phyloP scores from a whole-genome alignment of 2,113 vertebrate genomes.

The Entelurus aequoreus region DNA sequence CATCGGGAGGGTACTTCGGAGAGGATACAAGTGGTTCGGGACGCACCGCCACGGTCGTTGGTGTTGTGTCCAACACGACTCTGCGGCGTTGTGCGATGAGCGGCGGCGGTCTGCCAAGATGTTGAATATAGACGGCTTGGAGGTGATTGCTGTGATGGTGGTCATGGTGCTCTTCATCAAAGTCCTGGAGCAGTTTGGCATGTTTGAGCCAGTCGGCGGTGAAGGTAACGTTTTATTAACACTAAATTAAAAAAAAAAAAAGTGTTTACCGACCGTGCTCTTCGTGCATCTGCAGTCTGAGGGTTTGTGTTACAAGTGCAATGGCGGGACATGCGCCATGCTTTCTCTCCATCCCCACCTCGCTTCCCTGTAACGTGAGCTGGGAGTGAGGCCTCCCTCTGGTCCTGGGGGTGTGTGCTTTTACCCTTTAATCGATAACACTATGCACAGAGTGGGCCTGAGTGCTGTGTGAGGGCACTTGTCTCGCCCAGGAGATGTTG shows the following conservation, averaged over 20 bases:
- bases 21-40: conserved; percentile 8
- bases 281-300: conserved; percentile 22
- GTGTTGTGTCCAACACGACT: conserved; percentile 9
- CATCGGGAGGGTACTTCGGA: conserved; percentile 1
- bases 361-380: conserved; percentile 60
- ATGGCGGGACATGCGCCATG: conserved; percentile 38
- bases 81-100: conserved; percentile 49
- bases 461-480: conserved; percentile 56
- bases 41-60: neutral
- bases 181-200: conserved; percentile 95
- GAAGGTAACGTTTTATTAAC: conserved; percentile 76
- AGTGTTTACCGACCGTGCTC: neutral
- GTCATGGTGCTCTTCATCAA: conserved; percentile 97
- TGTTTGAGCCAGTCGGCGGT: conserved; percentile 92
- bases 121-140: conserved; percentile 94
- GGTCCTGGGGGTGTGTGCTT: conserved; percentile 57
- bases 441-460: conserved; percentile 62
- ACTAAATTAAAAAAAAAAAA: neutral
- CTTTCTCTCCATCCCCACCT: conserved; percentile 11
- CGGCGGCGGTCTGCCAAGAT: conserved; percentile 52
- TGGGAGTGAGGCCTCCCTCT: conserved; percentile 46
- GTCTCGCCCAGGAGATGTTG: conserved; percentile 52
- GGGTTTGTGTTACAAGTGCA: conserved; percentile 53
- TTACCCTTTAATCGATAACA: conserved; percentile 71
- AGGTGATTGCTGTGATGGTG: conserved; percentile 93